Base-by-base conservation (phyloP, 2,113 vertebrate species). In the Delphinapterus leucas region DNA sequence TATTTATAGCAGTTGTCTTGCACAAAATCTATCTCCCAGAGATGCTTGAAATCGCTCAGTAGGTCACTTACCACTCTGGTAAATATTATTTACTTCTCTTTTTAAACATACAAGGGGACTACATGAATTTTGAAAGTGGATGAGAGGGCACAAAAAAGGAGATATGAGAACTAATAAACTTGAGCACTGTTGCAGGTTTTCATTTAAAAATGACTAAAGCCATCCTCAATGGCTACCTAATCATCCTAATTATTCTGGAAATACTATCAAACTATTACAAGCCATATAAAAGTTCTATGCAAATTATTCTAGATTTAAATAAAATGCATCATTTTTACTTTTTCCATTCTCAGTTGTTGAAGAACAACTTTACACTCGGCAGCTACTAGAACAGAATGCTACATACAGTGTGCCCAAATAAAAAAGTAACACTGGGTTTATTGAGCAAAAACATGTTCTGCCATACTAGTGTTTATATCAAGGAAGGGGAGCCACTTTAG, bases 221-320 rank as follows among this genome's bases (percentile, higher is more conserved):
- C 58, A 89, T 92, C 38, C 44, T 93, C 38, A 92, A 65, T 63
- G 53, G 36, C 28, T 38, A 81, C 7, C 83, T 65, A 91, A 85
- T 81, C 65, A 95, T 85, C n/a, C 60, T 49, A 61, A 95, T 93
- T 85, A 80, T 47, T 81, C 65, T 68, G 14, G 23, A 86, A 79
- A 81, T 88, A 92, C 23, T 68, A 89, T 36, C 74, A 85, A 92
- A 92, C 14, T 67, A 80, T 14, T 84, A 53, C 83, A 97, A 85
- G 25, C 17, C 15, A 84, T 8, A 92, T 23, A 91, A 94, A 92
- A 94, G 33, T 5, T 31, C 26, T 53, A 63, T 91, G 26, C 47
- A 87, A 86, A 80, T 68, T 63, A 91, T 49, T 77, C 31, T 33
- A 83, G 25, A 92, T 94, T 76, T 88, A 92, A 88, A 91, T 70